Evolutionary conservation across 2,888 invertebrate species (phyloP).

Genomic region (Synergus japonicus): DNA sequence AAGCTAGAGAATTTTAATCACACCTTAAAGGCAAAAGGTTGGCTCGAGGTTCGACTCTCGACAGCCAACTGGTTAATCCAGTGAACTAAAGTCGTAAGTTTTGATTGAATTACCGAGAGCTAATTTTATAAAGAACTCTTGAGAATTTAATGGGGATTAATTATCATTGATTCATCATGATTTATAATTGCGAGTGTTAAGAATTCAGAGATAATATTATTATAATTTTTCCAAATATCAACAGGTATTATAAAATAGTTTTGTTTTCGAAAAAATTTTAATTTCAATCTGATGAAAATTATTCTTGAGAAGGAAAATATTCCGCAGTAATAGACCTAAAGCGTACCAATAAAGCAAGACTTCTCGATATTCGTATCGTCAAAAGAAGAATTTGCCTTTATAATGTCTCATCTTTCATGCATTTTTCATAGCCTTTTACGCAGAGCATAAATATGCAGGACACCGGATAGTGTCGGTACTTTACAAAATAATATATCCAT

Average conservation of each 20-base stretch:
- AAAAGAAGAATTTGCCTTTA: constrained; percentile 1
- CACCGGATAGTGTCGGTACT: background rate
- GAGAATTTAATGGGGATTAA: background rate
- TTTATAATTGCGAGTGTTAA: background rate
- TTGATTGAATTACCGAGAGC: constrained; percentile 2
- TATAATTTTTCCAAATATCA: background rate
- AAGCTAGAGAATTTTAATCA: constrained; percentile 2
- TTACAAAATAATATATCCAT: constrained; percentile 10
- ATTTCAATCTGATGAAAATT: background rate
- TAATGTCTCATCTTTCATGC: background rate
- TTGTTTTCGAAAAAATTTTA: background rate
- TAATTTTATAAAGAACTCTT: background rate
- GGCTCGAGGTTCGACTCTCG: background rate
- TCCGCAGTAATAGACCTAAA: background rate
- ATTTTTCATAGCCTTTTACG: constrained; percentile 17
- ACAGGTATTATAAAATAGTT: background rate
- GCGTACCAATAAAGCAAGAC: background rate
- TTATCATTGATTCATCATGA: background rate
- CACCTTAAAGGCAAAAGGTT: constrained; percentile 17
- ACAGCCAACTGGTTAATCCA: constrained; percentile 17
- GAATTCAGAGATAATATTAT: background rate
- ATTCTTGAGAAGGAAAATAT: background rate
- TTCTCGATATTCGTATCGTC: constrained; percentile 19
- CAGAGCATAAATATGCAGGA: constrained; percentile 20
- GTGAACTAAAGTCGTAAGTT: constrained; percentile 14